Percentiles rank a stretch among this genome's conserved stretches.
phyloP scores from a whole-genome alignment of 2,113 vertebrate genomes.

The Pomatorhinus ruficollis region DNA sequence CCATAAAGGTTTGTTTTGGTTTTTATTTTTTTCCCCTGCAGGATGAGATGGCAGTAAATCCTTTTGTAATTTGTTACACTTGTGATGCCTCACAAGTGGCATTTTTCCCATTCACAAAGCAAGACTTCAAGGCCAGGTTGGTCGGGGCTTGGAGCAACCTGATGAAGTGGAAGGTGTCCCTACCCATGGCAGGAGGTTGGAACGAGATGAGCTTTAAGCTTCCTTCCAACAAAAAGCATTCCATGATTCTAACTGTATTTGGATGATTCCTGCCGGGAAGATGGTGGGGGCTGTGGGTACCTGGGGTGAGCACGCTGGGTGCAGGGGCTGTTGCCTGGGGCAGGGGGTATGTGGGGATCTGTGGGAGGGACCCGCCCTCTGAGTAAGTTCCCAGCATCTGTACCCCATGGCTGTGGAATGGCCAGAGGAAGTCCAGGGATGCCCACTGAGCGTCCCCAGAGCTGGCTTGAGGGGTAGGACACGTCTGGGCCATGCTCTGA shows the following conservation, averaged over 20 bases:
- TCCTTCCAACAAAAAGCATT: neutral
- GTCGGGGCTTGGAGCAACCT: neutral
- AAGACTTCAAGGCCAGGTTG: neutral
- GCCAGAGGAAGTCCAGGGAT: neutral
- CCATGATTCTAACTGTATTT: neutral
- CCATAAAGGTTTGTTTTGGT: neutral
- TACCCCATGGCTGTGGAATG: neutral
- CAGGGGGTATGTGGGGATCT: fast-evolving
- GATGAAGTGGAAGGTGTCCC: neutral
- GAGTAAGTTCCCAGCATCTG: no score
- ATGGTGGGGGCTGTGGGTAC: neutral
- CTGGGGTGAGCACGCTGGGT: neutral
- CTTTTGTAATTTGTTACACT: neutral
- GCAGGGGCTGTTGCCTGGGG: neutral
- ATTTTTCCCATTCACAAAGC: neutral
- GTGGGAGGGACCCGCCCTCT: fast-evolving
- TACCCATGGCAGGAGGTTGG: neutral
- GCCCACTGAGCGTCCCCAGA: neutral
- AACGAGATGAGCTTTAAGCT: neutral
- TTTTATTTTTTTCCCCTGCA: neutral
- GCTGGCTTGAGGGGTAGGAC: neutral
- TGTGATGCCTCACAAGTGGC: neutral
- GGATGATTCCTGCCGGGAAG: neutral
- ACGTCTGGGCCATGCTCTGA: fast-evolving
- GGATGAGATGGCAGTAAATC: neutral